Evolutionary conservation across 2,888 invertebrate species (phyloP), one percentile per base, ranked within the genome.

Genomic region (Drosophila leonis): DNA sequence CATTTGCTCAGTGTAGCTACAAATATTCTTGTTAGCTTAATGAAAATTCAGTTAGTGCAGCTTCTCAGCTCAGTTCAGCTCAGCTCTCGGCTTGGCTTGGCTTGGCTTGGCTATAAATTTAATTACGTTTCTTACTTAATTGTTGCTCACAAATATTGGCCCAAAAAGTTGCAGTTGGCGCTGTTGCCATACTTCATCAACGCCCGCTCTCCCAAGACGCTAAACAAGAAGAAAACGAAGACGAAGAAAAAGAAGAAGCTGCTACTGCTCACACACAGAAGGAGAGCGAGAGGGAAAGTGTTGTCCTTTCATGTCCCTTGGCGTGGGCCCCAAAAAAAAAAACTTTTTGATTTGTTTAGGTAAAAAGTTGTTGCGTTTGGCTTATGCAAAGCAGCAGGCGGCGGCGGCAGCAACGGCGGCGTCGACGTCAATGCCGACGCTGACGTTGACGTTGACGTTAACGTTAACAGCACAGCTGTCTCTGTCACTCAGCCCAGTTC

Each of bases 301-400:
- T 64, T 75, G 77, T 79, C 79, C 79, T 78, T 68, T 78, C 71
- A 68, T 75, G 71, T 81, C 81, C 66, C 71, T 69, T 61, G 71
- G 68, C 56, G 57, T 52, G 63, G 35, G 61, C 46, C 55, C 51
- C 20, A 20, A 56, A 57, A 76, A 82, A 83, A 33, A 51, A 52
- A 81, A 65, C 77, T 80, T 79, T 83, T 69, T 80, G 78, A 88
- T 88, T 88, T 80, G 71, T 71, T 80, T 80, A 71, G 83, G 69
- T 72, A 70, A 66, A 79, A 80, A 75, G 72, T 72, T 85, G 74
- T 71, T 79, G 74, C 70, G 61, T 74, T 76, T 84, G 80, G 70
- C 69, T 74, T 73, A 79, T 82, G 72, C 84, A 79, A 78, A 78
- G 65, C 71, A 60, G 65, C 29, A 13, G 6, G 7, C 24, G 37